Base-by-base conservation (phyloP, 2,888 invertebrate species). In the Elegia similella region DNA sequence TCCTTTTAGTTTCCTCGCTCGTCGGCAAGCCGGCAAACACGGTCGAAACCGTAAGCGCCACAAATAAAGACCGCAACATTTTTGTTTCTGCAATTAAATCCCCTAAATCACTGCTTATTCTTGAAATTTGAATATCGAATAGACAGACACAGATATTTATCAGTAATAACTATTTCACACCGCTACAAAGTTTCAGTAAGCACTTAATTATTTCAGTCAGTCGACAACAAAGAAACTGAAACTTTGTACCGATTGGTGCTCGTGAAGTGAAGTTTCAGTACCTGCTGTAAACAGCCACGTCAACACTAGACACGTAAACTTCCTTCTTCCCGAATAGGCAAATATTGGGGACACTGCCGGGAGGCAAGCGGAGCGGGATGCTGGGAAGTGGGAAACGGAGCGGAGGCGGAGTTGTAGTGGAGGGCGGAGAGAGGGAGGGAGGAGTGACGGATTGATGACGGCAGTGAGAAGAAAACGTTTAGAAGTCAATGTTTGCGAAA, bases 1-100 rank as follows among this genome's bases (percentile, higher is more conserved):
- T 86, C 59, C 94, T 87, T 62, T 94, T 94, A 12, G 93, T 92
- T 59, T 95, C 95, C 50, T 95, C 95, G 12, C 94, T 94, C 76
- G 95, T 96, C 0, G 96, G 96, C 52, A 96, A 94, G 10, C 90
- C 89, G 48, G 85, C 87, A 58, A 89, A 85, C 30, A 81, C 88
- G 34, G 87, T 81, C 59, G 89, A 82, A 58, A 87, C 78, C 44
- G 84, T 82, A 68, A 90, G 62, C 42, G 81, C 82, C 58, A 89
- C 69, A 56, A 82, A 84, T 46, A 91, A 57, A 48, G 83, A 77
- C 23, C 80, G 81, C 75, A 89, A 62, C 90, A 91, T 91, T 63
- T 71, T 78, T 30, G 12, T 15, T 15, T 30, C 43, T 54, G 43
- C 57, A 50, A 50, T 12, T 6, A 50, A 50, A 38, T 12, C 12